Evolutionary conservation across 1,140 invertebrate genomes (phyloP), one percentile per base, ranked within the genome.

Genomic region (Parasteatoda tepidariorum): DNA sequence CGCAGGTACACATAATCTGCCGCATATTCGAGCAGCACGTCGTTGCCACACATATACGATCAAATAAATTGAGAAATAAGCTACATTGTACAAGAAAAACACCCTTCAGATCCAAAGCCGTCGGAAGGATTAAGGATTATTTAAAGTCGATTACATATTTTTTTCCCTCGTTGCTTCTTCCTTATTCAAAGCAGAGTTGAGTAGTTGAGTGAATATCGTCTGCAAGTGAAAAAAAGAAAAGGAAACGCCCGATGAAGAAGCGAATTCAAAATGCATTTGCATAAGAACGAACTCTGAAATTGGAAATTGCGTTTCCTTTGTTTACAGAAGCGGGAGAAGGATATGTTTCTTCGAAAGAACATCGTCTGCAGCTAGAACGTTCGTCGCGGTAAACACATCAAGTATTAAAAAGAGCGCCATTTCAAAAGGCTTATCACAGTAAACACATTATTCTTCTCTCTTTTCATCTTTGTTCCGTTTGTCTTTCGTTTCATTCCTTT

Each of bases 271-370:
- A 82, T 82, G 67, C 78, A 82, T 82, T 82, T 82, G 78, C 67
- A 82, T 71, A 64, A 82, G 57, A 82, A 82, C 64, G 78, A 31
- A 79, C 57, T 75, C 38, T 48, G 68, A 82, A 82, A 82, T 82
- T 82, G 78, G 54, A 82, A 82, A 82, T 82, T 82, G 78, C 78
- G 66, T 82, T 71, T 82, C 67, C 78, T 82, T 82, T 82, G 78
- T 82, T 82, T 82, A 71, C 57, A 82, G 54, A 82, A 70, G 13
- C 66, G 34, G n/a, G 76, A 68, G n/a, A 67, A 30, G 31, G 38
- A 78, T 78, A 76, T 41, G 34, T 75, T 75, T 62, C 31, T 24
- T 31, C 54, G 78, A 71, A 79, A 68, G 76, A 79, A 79, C 76
- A 70, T 26, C 59, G 64, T 26, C 38, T 48, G 38, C 38, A 13